Conservation (phyloP, 2,797 vertebrate species). For the Tokudaia muenninki region DNA sequence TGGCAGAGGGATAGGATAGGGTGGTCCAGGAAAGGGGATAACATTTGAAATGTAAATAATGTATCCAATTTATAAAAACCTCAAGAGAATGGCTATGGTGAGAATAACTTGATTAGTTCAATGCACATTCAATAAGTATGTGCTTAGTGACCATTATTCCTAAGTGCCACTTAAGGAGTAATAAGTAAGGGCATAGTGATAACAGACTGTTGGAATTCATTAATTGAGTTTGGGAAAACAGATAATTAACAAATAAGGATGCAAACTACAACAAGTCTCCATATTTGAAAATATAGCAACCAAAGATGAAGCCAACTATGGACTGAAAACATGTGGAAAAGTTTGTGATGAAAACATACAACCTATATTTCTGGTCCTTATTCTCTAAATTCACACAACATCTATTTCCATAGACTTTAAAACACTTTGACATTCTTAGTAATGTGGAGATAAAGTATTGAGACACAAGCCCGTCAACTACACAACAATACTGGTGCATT, state of each 20-base stretch:
- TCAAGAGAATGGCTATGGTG: neutral
- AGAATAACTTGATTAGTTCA: neutral
- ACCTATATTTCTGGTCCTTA: neutral
- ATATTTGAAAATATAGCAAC: too few species aligned
- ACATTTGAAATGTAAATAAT: too few species aligned
- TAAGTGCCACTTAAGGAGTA: neutral
- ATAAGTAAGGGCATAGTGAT: neutral
- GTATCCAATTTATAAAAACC: too few species aligned
- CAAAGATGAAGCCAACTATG: neutral
- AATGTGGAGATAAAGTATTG: neutral
- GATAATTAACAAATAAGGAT: neutral
- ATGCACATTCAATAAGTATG: neutral
- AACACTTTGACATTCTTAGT: neutral
- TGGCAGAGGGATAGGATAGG: too few species aligned
- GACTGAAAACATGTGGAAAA: neutral
- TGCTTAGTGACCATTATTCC: neutral
- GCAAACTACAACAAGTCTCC: neutral
- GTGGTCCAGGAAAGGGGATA: too few species aligned
- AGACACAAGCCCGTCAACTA: neutral
- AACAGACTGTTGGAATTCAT: neutral
- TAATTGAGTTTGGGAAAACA: neutral
- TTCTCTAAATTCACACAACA: neutral
- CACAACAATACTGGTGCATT: too few species aligned
- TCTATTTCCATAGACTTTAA: neutral
- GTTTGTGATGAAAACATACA: neutral